Percentiles rank a stretch among this genome's conserved stretches.
Conservation (phyloP, 1,140 invertebrate genomes). For the Camponotus pennsylvanicus region DNA sequence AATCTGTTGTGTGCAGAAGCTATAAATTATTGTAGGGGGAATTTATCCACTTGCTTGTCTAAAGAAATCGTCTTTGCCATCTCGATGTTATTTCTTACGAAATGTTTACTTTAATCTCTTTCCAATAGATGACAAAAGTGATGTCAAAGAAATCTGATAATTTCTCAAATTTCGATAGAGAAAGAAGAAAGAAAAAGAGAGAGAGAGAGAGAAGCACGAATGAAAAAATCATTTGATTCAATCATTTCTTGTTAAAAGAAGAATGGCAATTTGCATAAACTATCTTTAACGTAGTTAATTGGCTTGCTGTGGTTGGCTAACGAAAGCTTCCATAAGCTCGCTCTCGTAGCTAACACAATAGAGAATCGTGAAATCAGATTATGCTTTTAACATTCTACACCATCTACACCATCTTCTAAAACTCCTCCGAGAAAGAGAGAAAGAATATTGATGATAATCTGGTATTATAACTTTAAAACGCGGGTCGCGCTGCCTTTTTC, state of each 20-base stretch:
- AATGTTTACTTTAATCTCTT: not conserved
- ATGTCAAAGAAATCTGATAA: not conserved
- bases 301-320: slow-evolving; percentile 25
- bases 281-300: slow-evolving; percentile 43
- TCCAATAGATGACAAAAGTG: not conserved
- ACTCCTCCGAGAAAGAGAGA: not conserved
- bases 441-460: not conserved
- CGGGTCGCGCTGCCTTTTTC: not conserved
- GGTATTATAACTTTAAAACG: slow-evolving; percentile 19
- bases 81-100: not conserved
- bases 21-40: not conserved
- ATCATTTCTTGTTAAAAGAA: not conserved
- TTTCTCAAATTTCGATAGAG: not conserved
- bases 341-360: slow-evolving; percentile 32
- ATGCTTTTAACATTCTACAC: slow-evolving; percentile 27
- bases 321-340: slow-evolving; percentile 48
- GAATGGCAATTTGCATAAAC: slow-evolving; percentile 27
- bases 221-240: slow-evolving; percentile 22
- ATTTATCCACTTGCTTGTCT: not conserved
- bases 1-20: not conserved
- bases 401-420: slow-evolving; percentile 14
- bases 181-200: no score
- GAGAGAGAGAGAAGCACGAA: not conserved
- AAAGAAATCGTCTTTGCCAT: not conserved
- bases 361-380: slow-evolving; percentile 50